Conservation (phyloP, 2,888 invertebrate genomes). For the Hyposoter dolosus region DNA sequence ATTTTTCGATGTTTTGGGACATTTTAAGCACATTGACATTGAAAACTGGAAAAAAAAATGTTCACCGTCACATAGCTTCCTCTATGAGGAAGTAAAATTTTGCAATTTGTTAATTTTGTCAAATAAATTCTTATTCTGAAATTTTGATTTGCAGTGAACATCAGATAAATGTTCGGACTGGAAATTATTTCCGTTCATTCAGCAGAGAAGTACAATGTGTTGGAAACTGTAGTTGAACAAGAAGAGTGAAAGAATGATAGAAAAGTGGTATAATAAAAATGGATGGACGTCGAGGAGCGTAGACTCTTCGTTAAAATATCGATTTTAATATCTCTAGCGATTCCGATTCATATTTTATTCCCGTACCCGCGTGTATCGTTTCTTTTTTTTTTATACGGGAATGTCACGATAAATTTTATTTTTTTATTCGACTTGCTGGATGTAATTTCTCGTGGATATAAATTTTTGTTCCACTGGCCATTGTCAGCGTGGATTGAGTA, state of each 20-base stretch:
- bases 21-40: no score
- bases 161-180: no score
- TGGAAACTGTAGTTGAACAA: not conserved
- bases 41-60: no score
- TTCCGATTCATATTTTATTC: conserved; percentile 36
- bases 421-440: not conserved
- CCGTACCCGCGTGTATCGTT: not conserved
- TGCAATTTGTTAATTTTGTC: no score
- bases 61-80: no score
- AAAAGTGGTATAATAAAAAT: conserved; percentile 6
- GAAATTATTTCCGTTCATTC: not conserved
- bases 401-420: not conserved
- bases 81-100: no score
- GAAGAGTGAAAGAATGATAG: not conserved
- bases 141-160: no score
- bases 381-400: not conserved
- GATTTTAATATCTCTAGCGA: conserved; percentile 37
- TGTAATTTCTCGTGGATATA: not conserved
- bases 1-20: no score
- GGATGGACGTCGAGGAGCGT: conserved; percentile 6
- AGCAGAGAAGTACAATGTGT: not conserved
- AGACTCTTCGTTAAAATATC: not conserved
- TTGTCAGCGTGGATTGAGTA: not conserved
- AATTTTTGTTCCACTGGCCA: not conserved
- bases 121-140: no score